phyloP scores from a whole-genome alignment of 2,888 invertebrate species.

The Chymomyza caudatula region DNA sequence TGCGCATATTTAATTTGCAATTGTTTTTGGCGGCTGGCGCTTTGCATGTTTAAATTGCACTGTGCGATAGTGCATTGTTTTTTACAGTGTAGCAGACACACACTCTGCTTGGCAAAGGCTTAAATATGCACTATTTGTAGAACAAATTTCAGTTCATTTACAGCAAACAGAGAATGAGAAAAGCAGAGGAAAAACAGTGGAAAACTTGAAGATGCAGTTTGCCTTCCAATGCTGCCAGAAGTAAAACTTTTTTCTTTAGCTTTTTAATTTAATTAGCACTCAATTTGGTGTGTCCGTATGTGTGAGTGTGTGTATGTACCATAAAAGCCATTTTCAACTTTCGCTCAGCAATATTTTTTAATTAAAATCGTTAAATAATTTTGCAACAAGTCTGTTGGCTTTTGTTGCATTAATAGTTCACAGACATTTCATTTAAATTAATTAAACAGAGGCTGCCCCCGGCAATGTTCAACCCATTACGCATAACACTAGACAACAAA shows the following conservation, averaged over 20 bases:
- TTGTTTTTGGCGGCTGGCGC: constrained; percentile 54
- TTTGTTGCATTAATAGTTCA: constrained; percentile 22
- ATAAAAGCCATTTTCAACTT: constrained; percentile 46
- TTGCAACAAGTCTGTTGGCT: constrained; percentile 29
- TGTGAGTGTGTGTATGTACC: constrained; percentile 12
- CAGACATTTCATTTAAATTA: constrained; percentile 17
- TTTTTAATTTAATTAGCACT: constrained; percentile 65
- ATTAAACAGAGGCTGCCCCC: too few relatives aligned
- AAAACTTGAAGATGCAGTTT: constrained; percentile 7
- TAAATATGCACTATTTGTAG: constrained; percentile 48
- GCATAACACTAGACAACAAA: too few relatives aligned
- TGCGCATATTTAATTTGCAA: constrained; percentile 64
- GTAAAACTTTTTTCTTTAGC: constrained; percentile 55
- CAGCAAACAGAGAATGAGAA: constrained; percentile 35
- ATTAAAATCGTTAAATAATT: constrained; percentile 59
- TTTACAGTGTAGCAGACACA: background rate
- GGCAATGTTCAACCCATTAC: too few relatives aligned
- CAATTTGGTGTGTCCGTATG: constrained; percentile 36
- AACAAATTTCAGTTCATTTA: constrained; percentile 70
- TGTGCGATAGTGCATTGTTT: background rate
- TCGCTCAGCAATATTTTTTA: constrained; percentile 33
- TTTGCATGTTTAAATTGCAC: constrained; percentile 45
- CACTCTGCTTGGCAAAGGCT: constrained; percentile 1
- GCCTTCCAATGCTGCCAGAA: constrained; percentile 52
- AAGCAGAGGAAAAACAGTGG: background rate